Base-by-base conservation (phyloP, 2,113 vertebrate species). In the Jaculus jaculus region DNA sequence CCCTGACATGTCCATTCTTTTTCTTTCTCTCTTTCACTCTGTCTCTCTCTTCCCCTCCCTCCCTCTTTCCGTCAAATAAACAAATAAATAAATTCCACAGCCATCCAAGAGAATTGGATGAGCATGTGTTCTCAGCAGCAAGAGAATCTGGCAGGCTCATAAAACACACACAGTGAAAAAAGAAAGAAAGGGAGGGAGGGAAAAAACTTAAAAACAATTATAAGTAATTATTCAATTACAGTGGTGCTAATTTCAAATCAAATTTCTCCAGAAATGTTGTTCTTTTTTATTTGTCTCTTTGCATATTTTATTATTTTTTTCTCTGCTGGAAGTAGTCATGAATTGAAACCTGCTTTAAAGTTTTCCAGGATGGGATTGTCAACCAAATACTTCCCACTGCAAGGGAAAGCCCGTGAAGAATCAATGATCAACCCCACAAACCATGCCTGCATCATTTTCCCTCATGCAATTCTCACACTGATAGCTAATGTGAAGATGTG, bases 271-370 rank as follows among this genome's bases (percentile, higher is more conserved):
- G 60, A 75, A 92, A 84, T 83, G 34, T 28, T 66, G 28, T 7
- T 24, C 63, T 58, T 54, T 42, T 42, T 26, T 69, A 65, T 72
- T 71, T 5, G 37, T 26, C 54, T 37, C 11, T 58, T 58, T 85
- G 9, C 11, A 5, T 39, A 28, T 60, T 23, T 66, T 23, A 9
- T 61, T 61, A 39, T 61, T 32, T 34, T 63, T 26, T 26, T 13
- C 13, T 89, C 37, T n/a, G 54, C 4, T 47, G 30, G 17, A 84
- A n/a, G 23, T 87, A 5, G 30, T 89, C 15, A 13, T 17, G 39
- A 94, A 91, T 10, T 65, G 23, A 91, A 82, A 65, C 2, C 51
- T 88, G 4, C 20, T 89, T 90, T 92, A 71, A 73, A 60, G 4
- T n/a, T 37, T 80, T 89, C 51, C 7, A 65, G 72, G 23, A 68